Percentiles rank a stretch among this genome's conserved stretches.
phyloP scores from a whole-genome alignment of 2,888 invertebrate species.

The Drosophila limbata region DNA sequence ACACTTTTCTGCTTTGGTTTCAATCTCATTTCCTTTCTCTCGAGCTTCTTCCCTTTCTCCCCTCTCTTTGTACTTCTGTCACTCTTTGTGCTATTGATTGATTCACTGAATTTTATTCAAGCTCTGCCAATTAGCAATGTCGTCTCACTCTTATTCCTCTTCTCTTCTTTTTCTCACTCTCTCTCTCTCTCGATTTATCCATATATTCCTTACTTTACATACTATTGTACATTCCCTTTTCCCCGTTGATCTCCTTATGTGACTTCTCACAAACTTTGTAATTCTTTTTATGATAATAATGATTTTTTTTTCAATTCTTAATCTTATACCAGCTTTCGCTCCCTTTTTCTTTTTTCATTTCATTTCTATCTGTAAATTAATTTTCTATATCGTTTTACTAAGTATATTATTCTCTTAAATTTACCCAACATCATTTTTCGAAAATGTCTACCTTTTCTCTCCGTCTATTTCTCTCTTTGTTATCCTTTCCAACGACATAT shows the following conservation, averaged over 20 bases:
- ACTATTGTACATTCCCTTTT: not conserved
- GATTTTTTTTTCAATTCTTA: not conserved
- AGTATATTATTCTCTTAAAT: no score
- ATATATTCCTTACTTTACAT: not conserved
- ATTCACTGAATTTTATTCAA: not conserved
- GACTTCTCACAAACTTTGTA: not conserved
- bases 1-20: not conserved
- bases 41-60: not conserved
- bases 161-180: not conserved
- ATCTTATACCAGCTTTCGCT: not conserved
- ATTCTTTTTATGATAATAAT: not conserved
- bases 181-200: not conserved
- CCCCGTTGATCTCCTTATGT: no score
- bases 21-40: not conserved
- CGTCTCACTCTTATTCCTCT: not conserved
- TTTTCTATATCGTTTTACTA: not conserved
- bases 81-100: not conserved
- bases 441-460: not conserved
- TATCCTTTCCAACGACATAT: no score
- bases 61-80: not conserved
- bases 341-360: not conserved
- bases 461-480: not conserved
- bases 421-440: no score
- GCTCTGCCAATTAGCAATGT: not conserved
- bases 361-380: not conserved